A percentile compares a stretch with the other conserved stretches of the same genome.
Evolutionary conservation across 1,140 invertebrate genomes (phyloP).

Genomic region (Planococcus citri): DNA sequence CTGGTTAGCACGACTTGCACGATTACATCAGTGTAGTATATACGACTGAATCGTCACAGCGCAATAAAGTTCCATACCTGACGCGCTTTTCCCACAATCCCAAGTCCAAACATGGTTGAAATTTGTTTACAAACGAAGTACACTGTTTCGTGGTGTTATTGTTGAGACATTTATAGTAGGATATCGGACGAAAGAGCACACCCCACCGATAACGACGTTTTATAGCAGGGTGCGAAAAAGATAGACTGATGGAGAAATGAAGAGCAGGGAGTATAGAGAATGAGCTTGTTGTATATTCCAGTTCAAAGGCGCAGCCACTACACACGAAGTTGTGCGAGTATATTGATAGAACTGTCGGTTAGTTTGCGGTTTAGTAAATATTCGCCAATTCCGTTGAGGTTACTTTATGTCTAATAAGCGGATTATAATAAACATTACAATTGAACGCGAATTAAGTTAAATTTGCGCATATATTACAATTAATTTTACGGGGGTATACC

Average conservation of each 20-base stretch:
- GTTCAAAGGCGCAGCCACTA: not conserved
- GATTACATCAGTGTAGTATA: too few relatives aligned
- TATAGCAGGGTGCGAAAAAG: too few relatives aligned
- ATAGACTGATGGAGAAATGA: too few relatives aligned
- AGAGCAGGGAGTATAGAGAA: too few relatives aligned
- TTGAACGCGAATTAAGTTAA: not conserved
- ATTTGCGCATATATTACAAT: constrained; percentile 4
- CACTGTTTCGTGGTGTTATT: not conserved
- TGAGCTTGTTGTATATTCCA: not conserved
- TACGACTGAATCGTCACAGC: too few relatives aligned
- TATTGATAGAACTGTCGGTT: constrained; percentile 3
- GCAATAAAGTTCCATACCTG: not conserved
- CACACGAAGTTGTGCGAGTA: not conserved
- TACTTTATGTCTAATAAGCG: constrained; percentile 7
- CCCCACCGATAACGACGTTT: too few relatives aligned
- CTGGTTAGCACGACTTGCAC: too few relatives aligned
- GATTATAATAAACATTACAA: constrained; percentile 1
- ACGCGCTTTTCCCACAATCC: not conserved
- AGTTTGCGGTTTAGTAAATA: constrained; percentile 3
- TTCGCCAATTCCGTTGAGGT: constrained; percentile 2
- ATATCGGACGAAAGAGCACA: not conserved
- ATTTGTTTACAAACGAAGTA: not conserved
- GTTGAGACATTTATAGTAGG: not conserved
- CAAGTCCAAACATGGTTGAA: not conserved
- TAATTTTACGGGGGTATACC: not conserved